Conservation (phyloP, 2,113 vertebrate genomes). For the Centropus unirufus region DNA sequence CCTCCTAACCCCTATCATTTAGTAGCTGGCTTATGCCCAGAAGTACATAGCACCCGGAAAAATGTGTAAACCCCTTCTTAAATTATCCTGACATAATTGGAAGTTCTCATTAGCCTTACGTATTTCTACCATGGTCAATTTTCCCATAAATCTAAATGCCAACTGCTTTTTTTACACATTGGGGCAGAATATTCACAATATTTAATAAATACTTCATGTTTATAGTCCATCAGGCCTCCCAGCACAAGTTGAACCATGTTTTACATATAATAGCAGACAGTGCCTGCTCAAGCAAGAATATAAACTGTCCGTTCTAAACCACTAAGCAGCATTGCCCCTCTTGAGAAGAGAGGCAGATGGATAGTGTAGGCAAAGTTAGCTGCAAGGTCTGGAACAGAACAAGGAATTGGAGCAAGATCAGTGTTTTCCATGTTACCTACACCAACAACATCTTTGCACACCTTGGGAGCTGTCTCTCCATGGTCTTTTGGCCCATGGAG, state of each 20-base stretch:
- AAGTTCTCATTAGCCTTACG: background rate
- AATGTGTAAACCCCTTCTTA: background rate
- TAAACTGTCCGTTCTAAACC: background rate
- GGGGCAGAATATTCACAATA: constrained; percentile 2
- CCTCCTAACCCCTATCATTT: constrained; percentile 26
- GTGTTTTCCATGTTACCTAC: background rate
- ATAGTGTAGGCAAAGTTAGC: background rate
- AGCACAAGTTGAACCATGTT: background rate
- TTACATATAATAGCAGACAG: background rate
- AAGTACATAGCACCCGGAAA: background rate
- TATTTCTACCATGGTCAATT: background rate
- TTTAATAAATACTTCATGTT: constrained; percentile 39
- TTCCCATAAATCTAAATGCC: background rate
- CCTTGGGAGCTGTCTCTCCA: background rate
- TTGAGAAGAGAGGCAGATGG: background rate
- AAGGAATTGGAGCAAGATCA: background rate
- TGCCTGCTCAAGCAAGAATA: background rate
- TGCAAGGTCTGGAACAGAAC: background rate
- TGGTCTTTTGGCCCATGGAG: background rate
- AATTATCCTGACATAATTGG: background rate
- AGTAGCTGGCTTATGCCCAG: background rate
- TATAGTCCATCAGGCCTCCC: background rate
- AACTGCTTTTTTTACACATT: constrained; percentile 15
- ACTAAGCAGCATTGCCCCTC: background rate
- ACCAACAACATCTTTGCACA: background rate